Percentiles rank a stretch among this genome's conserved stretches.
These are phyloP conservation scores for Lamellibrachia columna DNA, from an alignment of 2,888 invertebrate genomes.

Conservation along the genomic window DNA sequence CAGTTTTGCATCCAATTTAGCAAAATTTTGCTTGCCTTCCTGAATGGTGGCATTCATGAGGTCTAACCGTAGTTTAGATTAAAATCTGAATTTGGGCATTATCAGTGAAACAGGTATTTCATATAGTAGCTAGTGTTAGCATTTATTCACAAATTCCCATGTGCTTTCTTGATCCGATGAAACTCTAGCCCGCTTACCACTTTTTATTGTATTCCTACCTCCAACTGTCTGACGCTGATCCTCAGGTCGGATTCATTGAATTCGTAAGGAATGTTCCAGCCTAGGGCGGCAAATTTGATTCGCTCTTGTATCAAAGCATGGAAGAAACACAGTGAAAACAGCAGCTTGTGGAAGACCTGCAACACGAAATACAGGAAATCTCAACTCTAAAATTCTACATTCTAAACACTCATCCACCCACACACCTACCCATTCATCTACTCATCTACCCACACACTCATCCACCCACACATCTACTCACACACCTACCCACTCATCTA, in stretches of 20 bases:
- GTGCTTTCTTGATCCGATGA: too few species aligned
- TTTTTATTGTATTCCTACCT: constrained; percentile 45
- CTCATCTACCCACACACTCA: too few species aligned
- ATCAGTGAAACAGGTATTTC: too few species aligned
- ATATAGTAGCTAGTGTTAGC: too few species aligned
- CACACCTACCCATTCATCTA: too few species aligned
- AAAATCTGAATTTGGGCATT: too few species aligned
- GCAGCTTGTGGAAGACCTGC: constrained; percentile 74
- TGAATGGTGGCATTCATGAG: too few species aligned
- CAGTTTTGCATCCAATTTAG: too few species aligned
- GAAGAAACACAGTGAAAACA: constrained; percentile 67
- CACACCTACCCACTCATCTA: neutral
- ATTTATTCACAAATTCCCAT: too few species aligned
- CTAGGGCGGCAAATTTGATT: constrained; percentile 66
- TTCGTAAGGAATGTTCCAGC: constrained; percentile 68
- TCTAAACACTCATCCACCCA: too few species aligned
- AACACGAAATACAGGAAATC: constrained; percentile 27
- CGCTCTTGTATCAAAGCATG: constrained; percentile 66
- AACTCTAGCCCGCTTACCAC: neutral
- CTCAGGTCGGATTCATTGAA: constrained; percentile 67
- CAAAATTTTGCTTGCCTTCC: too few species aligned
- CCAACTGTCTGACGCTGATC: constrained; percentile 64
- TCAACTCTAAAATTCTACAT: neutral
- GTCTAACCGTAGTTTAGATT: too few species aligned
- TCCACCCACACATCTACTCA: neutral